These are phyloP conservation scores for Nebria salina DNA, from an alignment of 2,888 invertebrate genomes.

Conservation along the genomic window DNA sequence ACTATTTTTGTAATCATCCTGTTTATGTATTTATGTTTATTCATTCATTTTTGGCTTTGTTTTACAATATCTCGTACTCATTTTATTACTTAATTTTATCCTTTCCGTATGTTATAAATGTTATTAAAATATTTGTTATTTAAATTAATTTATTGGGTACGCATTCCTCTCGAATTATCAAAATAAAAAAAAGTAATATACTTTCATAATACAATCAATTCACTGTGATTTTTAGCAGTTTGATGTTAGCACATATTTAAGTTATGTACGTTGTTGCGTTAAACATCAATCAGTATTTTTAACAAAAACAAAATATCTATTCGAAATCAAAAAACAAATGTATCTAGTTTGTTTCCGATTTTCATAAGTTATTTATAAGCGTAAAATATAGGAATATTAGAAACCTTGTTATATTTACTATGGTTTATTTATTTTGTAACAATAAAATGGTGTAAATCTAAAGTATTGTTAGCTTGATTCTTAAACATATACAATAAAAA, in stretches of 20 bases:
- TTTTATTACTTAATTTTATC: not conserved
- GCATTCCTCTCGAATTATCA: constrained; percentile 38
- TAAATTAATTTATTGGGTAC: constrained; percentile 14
- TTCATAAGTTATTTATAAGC: constrained; percentile 26
- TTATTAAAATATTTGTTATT: not conserved
- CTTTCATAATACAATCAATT: constrained; percentile 32
- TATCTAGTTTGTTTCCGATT: constrained; percentile 27
- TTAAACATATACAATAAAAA: too few species aligned
- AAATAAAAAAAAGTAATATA: constrained; percentile 14
- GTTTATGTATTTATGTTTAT: too few species aligned
- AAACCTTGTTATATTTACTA: constrained; percentile 24
- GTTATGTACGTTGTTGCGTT: constrained; percentile 14
- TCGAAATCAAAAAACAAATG: constrained; percentile 29
- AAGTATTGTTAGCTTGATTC: not conserved
- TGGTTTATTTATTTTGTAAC: not conserved
- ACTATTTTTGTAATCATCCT: too few species aligned
- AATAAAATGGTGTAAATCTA: not conserved
- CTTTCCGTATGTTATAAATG: constrained; percentile 4
- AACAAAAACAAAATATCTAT: constrained; percentile 10
- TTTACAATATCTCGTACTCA: too few species aligned
- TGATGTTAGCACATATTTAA: constrained; percentile 26
- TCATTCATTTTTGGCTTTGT: too few species aligned
- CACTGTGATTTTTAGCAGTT: constrained; percentile 40
- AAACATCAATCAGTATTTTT: not conserved
- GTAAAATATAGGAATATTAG: constrained; percentile 30